Conservation (phyloP, 1,140 invertebrate species). For the Drosophila truncata region DNA sequence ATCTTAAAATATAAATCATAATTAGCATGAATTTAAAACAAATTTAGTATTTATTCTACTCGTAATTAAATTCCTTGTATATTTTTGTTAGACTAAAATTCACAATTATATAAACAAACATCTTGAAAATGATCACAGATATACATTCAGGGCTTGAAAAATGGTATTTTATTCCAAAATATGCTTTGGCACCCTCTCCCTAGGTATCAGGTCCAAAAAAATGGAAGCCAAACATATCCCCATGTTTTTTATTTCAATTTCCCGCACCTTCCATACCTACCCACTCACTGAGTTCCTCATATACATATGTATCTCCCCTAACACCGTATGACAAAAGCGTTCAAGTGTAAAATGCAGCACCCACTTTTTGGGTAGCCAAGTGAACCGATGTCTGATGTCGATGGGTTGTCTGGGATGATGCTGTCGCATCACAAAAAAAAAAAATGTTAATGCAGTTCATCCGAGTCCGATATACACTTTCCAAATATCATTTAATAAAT, state of each 20-base stretch:
- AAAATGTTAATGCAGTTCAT: background rate
- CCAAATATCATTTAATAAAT: no score
- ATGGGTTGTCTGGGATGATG: conserved; percentile 17
- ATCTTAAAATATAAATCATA: no score
- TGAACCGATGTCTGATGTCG: conserved; percentile 35
- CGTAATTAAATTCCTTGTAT: no score
- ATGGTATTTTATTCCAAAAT: background rate
- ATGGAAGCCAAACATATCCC: background rate
- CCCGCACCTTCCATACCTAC: background rate
- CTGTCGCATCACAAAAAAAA: conserved; percentile 10
- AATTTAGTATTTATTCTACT: no score
- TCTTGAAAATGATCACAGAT: background rate
- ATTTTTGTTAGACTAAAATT: background rate
- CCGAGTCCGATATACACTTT: background rate
- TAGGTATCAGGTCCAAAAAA: background rate
- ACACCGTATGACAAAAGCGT: conserved; percentile 40
- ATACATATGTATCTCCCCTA: background rate
- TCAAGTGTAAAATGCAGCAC: conserved; percentile 68
- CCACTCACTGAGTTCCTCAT: background rate
- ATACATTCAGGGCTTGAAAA: background rate
- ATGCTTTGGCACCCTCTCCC: background rate
- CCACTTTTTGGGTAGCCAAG: conserved; percentile 42
- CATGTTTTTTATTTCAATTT: background rate
- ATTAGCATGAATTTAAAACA: no score
- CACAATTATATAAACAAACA: background rate